Conservation (phyloP, 2,888 invertebrate genomes). For the Cheilosia variabilis region DNA sequence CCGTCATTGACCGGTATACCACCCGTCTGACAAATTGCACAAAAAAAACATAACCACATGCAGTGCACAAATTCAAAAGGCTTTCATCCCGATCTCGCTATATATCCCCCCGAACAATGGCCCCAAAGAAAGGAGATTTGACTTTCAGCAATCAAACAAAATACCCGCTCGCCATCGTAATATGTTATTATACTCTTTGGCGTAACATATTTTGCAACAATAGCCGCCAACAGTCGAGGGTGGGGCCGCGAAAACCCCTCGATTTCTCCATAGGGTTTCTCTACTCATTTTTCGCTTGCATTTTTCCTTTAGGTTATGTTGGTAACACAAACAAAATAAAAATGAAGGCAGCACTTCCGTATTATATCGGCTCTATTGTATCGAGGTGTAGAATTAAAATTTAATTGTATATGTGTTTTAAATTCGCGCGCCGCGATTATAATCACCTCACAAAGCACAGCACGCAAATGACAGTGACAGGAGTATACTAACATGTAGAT, state of each 20-base stretch:
- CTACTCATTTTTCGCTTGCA: background rate
- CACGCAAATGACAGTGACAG: slow-evolving; percentile 10
- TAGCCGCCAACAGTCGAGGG: slow-evolving; percentile 19
- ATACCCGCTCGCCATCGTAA: background rate
- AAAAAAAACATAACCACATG: slow-evolving; percentile 1
- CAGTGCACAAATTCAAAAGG: slow-evolving; percentile 8
- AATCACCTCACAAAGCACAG: slow-evolving; percentile 12
- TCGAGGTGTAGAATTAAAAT: slow-evolving; percentile 58
- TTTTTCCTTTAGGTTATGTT: slow-evolving; percentile 23
- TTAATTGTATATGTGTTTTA: slow-evolving; percentile 56
- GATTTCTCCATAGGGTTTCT: background rate
- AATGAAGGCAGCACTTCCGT: slow-evolving; percentile 52
- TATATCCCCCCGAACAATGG: slow-evolving; percentile 55
- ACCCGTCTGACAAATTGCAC: slow-evolving; percentile 11
- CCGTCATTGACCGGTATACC: slow-evolving; percentile 13
- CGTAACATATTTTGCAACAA: slow-evolving; percentile 61
- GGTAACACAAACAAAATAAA: slow-evolving; percentile 4
- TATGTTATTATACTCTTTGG: slow-evolving; percentile 31
- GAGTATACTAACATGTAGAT: slow-evolving; percentile 34
- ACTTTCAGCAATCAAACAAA: slow-evolving; percentile 40
- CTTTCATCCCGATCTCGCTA: slow-evolving; percentile 23
- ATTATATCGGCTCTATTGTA: slow-evolving; percentile 59
- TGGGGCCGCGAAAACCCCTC: slow-evolving; percentile 35
- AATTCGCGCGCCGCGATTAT: slow-evolving; percentile 46
- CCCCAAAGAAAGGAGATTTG: slow-evolving; percentile 57